Base-by-base conservation (phyloP, 2,888 invertebrate species). In the Drosophila macrospina region DNA sequence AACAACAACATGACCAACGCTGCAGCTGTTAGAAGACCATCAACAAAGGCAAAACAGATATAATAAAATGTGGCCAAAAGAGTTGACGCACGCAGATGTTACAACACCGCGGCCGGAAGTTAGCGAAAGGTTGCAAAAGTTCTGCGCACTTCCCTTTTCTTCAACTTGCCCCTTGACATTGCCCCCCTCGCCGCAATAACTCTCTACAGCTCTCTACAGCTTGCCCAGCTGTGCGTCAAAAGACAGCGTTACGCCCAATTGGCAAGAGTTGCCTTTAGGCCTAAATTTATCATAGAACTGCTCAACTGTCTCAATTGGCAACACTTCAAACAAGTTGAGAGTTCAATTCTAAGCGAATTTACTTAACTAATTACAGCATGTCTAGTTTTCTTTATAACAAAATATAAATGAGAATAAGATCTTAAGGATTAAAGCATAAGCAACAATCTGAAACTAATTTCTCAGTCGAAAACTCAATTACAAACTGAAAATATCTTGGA, bases 101-200 rank as follows among this genome's bases (percentile, higher is more conserved):
- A 82, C 84, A 84, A 85, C 87, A 70, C 77, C 77, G 60, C 70
- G 69, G 67, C 82, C 83, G 83, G 83, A 84, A 84, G 83, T 84
- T 85, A 85, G 87, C 85, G 83, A 84, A 84, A 86, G 82, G 85
- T 86, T 84, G 68, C 72, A 60, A 75, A 75, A 76, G 48, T 67
- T 60, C 62, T 61, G 26, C 3, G 37, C 15, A 10, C 57, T 39
- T 7, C 16, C n/a, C 24, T 6, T 47, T 11, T 0, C 30, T n/a
- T n/a, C n/a, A n/a, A n/a, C n/a, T n/a, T 24, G n/a, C 15, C 36
- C 37, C 36, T 11, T 10, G 10, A 36, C 15, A 51, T 41, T 16
- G 1, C 24, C 26, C 11, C 32, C 10, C 24, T 11, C 11, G 8
- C 28, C 15, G 20, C 37, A n/a, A n/a, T 11, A 37, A 5, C 20